Evolutionary conservation across 2,113 vertebrate genomes (phyloP).

Genomic region (Tiliqua scincoides): DNA sequence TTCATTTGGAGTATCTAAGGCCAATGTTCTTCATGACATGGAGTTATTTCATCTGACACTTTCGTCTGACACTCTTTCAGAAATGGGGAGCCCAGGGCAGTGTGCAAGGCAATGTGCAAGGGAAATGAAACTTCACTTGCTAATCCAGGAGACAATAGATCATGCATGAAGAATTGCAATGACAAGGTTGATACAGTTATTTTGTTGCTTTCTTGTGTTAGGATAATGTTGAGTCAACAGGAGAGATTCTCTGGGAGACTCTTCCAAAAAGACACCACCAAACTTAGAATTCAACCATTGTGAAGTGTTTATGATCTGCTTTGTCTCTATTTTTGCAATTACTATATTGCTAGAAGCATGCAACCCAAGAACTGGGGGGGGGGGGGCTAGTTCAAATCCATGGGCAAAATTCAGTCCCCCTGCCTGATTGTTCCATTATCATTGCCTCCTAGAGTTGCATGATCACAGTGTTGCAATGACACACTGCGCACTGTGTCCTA

Average conservation of each 20-base stretch:
- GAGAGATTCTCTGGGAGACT: background rate
- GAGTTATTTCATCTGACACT: conserved; percentile 51
- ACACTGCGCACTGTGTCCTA: no score
- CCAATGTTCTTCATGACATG: conserved; percentile 19
- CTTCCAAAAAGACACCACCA: background rate
- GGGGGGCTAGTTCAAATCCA: no score
- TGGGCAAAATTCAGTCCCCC: background rate
- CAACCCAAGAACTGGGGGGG: no score
- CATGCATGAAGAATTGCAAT: conserved; percentile 50
- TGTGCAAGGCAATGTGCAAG: conserved; percentile 44
- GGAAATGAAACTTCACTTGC: conserved; percentile 50
- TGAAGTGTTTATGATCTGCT: background rate
- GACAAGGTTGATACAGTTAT: conserved; percentile 64
- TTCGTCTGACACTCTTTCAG: conserved; percentile 46
- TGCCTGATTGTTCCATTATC: background rate
- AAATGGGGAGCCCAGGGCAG: conserved; percentile 52
- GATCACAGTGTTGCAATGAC: background rate
- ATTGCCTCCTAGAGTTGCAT: background rate
- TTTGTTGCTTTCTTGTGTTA: conserved; percentile 54
- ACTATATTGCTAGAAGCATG: no score
- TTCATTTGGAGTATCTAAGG: conserved; percentile 17
- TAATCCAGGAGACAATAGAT: conserved; percentile 38
- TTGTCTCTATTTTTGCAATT: background rate
- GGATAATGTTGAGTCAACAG: conserved; percentile 43
- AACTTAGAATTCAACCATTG: background rate